Conservation (phyloP, 2,888 invertebrate species). For the Megamerina dolium region DNA sequence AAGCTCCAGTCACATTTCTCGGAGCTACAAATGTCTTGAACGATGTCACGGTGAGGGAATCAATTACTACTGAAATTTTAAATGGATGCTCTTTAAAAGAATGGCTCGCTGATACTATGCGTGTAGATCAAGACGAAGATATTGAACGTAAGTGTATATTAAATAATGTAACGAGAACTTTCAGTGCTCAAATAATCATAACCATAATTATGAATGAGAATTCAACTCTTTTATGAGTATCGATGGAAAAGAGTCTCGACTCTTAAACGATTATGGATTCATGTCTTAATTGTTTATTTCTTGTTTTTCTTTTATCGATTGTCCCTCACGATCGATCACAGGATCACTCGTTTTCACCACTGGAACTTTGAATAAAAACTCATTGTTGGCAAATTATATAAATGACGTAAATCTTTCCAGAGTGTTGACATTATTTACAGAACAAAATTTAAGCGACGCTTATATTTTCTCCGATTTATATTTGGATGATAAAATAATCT, state of each 20-base stretch:
- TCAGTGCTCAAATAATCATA: too few relatives aligned
- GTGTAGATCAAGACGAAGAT: conserved; percentile 42
- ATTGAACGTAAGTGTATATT: conserved; percentile 26
- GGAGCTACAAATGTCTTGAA: conserved; percentile 35
- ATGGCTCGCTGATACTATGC: conserved; percentile 49
- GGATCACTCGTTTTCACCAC: conserved; percentile 48
- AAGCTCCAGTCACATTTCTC: conserved; percentile 44
- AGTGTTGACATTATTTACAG: conserved; percentile 50
- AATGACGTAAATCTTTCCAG: conserved; percentile 50
- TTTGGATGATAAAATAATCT: conserved; percentile 31
- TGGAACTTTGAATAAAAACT: conserved; percentile 46
- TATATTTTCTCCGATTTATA: conserved; percentile 45
- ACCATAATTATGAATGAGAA: too few relatives aligned
- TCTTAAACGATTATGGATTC: too few relatives aligned
- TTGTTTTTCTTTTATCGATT: too few relatives aligned
- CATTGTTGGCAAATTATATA: conserved; percentile 46
- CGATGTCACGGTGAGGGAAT: conserved; percentile 25
- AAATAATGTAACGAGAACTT: too few relatives aligned
- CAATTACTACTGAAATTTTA: conserved; percentile 40
- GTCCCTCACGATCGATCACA: too few relatives aligned
- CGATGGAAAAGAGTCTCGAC: too few relatives aligned
- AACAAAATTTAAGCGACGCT: conserved; percentile 47
- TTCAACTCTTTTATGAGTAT: too few relatives aligned
- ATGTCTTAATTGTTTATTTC: too few relatives aligned
- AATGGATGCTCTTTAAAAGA: conserved; percentile 44